Evolutionary conservation across 1,140 invertebrate genomes (phyloP).

Genomic region (Pogonomyrmex barbatus): DNA sequence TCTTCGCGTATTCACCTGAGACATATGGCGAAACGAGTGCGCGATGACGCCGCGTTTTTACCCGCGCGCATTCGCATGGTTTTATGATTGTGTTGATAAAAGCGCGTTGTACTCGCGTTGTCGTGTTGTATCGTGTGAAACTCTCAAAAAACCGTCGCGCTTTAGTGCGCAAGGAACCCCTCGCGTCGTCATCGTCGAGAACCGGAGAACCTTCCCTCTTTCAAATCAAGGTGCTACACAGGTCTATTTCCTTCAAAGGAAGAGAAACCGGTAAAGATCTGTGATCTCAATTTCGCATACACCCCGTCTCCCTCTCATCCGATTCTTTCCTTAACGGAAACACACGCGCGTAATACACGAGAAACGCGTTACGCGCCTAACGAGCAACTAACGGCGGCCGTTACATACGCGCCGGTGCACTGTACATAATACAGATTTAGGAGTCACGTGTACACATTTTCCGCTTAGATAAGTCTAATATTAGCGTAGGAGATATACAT

Average conservation of each 20-base stretch:
- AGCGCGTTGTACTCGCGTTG: neutral
- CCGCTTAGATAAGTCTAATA: constrained; percentile 70
- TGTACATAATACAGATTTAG: constrained; percentile 72
- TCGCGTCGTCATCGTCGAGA: constrained; percentile 57
- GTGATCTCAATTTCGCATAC: constrained; percentile 25
- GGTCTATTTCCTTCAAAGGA: constrained; percentile 16
- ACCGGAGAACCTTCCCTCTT: neutral
- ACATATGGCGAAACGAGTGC: constrained; percentile 3
- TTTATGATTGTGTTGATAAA: neutral
- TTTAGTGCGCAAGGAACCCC: constrained; percentile 1
- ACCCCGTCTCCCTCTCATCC: constrained; percentile 14
- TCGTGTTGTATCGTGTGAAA: neutral
- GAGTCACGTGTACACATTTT: constrained; percentile 67
- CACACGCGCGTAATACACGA: neutral
- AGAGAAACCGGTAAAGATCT: constrained; percentile 30
- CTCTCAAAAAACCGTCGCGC: neutral
- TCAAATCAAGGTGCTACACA: constrained; percentile 66
- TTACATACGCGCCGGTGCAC: constrained; percentile 41
- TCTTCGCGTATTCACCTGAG: constrained; percentile 21
- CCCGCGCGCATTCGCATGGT: neutral
- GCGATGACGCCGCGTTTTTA: constrained; percentile 46
- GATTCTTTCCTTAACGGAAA: neutral
- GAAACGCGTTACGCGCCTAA: constrained; percentile 5
- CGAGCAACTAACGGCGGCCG: constrained; percentile 20
- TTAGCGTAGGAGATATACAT: constrained; percentile 69